These are phyloP conservation scores for Haliclystus octoradiatus DNA, from an alignment of 30 jellyfish, hydroid and myxozoan genomes.

Conservation along the genomic window DNA sequence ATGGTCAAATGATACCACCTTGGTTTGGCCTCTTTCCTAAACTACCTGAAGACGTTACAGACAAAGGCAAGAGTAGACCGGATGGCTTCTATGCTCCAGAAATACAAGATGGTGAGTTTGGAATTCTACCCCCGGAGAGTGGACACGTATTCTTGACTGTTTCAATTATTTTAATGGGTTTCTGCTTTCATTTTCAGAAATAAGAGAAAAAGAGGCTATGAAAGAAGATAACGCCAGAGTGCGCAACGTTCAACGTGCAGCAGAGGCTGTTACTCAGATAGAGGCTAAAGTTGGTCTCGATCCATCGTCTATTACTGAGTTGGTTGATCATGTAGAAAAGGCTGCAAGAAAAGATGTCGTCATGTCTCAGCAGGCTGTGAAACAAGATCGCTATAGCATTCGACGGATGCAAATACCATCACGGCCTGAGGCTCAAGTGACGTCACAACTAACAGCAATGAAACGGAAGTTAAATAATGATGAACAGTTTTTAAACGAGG, in stretches of 20 bases:
- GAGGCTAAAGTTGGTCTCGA: conserved; percentile 89
- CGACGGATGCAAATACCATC: conserved; percentile 24
- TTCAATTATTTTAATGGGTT: background rate
- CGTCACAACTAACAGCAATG: background rate
- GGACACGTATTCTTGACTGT: background rate
- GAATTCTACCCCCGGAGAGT: background rate
- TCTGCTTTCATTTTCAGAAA: conserved; percentile 14
- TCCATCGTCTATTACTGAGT: conserved; percentile 90
- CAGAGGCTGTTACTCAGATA: conserved; percentile 77
- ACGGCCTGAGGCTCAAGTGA: background rate
- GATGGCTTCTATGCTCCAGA: background rate
- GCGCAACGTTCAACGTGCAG: conserved; percentile 60
- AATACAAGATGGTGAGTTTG: background rate
- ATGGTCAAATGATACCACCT: background rate
- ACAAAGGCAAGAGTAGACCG: conserved; percentile 2
- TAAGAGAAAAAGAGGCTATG: conserved; percentile 18
- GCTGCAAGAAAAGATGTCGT: conserved; percentile 91
- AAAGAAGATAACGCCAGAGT: conserved; percentile 35
- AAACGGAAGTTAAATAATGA: conserved; percentile 61
- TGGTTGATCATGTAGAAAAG: conserved; percentile 76
- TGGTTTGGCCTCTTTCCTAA: conserved; percentile 2
- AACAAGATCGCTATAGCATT: conserved; percentile 54
- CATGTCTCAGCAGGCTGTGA: conserved; percentile 58
- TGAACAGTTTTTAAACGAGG: conserved; percentile 57
- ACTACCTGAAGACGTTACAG: background rate